Percentiles rank a stretch among this genome's conserved stretches.
Conservation (phyloP, 2,888 invertebrate species). For the Theodoxus fluviatilis region DNA sequence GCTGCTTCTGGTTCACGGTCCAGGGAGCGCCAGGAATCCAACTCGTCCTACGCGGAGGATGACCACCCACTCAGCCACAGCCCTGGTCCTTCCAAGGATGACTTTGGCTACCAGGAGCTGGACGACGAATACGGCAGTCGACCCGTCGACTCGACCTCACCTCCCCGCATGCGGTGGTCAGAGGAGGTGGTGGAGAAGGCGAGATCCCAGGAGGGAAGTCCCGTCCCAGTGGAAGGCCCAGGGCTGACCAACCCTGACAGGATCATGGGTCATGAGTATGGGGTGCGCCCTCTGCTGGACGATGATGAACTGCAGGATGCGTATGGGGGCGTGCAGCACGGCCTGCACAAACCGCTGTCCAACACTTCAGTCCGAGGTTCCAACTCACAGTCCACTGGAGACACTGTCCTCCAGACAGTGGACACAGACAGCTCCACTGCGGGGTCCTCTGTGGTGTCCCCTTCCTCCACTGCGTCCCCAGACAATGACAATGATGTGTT, state of each 20-base stretch:
- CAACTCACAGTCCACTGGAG: too few species aligned
- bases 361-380: too few species aligned
- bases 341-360: constrained; percentile 24
- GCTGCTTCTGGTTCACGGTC: constrained; percentile 24
- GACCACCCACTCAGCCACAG: constrained; percentile 63
- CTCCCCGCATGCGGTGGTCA: too few species aligned
- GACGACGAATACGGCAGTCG: constrained; percentile 63
- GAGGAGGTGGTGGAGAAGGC: too few species aligned
- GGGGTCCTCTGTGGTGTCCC: too few species aligned
- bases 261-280: constrained; percentile 79
- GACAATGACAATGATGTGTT: constrained; percentile 60
- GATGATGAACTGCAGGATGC: constrained; percentile 75
- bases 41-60: constrained; percentile 59
- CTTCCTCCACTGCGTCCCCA: neutral
- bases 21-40: constrained; percentile 46
- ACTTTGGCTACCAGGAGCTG: constrained; percentile 58
- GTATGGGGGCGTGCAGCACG: constrained; percentile 35
- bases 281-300: constrained; percentile 77
- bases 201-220: too few species aligned
- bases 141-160: too few species aligned
- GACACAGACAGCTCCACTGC: too few species aligned
- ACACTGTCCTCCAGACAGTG: too few species aligned
- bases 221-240: constrained; percentile 14
- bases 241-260: constrained; percentile 43
- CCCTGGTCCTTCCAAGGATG: constrained; percentile 37